Conservation (phyloP, 2,113 vertebrate species). For the Machaerirhynchus nigripectus region DNA sequence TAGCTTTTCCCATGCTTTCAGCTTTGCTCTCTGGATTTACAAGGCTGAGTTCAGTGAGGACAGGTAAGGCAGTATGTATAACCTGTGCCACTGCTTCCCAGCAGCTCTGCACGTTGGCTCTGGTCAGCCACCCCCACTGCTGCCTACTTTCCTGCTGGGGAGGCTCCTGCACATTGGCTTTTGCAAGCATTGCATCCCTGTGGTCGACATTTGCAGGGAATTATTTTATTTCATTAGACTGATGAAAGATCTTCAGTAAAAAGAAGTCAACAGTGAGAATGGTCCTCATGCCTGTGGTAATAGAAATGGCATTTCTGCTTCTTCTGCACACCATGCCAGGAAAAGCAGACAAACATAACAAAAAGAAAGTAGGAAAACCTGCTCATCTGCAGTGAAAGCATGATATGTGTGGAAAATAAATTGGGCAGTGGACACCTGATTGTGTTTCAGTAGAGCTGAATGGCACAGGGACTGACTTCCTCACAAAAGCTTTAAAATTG, state of each 20-base stretch:
- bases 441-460: neutral
- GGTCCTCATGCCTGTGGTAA: neutral
- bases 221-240: neutral
- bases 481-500: neutral
- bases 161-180: neutral
- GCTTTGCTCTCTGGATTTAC: neutral
- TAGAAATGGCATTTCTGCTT: neutral
- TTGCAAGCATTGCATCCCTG: neutral
- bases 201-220: neutral
- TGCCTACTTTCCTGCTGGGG: neutral
- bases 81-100: neutral
- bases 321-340: neutral
- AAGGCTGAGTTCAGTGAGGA: neutral
- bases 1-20: slow-evolving; percentile 12
- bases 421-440: too few species aligned
- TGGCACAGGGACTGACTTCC: neutral
- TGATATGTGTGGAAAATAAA: neutral
- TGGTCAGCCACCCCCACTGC: neutral
- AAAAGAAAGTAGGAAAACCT: neutral
- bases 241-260: neutral
- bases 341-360: neutral
- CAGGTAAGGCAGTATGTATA: neutral
- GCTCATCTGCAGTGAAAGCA: neutral
- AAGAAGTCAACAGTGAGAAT: neutral
- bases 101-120: neutral